These are phyloP conservation scores for Drosophila ezoana DNA, from an alignment of 2,888 invertebrate species.

Conservation along the genomic window DNA sequence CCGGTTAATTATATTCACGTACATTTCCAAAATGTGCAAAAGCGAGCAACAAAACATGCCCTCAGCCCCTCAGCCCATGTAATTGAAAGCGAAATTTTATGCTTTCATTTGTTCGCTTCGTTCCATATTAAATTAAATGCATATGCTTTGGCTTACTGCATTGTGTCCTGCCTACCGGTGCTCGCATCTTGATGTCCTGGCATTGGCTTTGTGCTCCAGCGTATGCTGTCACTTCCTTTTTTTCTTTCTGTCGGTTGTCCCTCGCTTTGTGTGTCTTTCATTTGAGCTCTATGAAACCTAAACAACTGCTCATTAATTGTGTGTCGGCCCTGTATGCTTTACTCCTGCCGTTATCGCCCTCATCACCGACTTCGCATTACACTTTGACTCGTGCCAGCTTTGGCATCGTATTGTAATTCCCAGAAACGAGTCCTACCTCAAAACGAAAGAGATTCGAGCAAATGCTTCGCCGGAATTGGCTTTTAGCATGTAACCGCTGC, in stretches of 20 bases:
- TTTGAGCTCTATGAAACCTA: conserved; percentile 25
- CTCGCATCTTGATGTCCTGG: conserved; percentile 14
- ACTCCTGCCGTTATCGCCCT: conserved; percentile 32
- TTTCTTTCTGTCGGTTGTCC: conserved; percentile 28
- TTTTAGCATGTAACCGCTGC: neutral
- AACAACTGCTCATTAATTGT: conserved; percentile 78
- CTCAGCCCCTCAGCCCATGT: conserved; percentile 18
- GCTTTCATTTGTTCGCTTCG: conserved; percentile 57
- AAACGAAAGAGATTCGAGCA: conserved; percentile 12
- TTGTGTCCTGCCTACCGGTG: conserved; percentile 9
- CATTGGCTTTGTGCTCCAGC: conserved; percentile 36
- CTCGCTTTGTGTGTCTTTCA: conserved; percentile 37
- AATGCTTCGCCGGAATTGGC: conserved; percentile 18
- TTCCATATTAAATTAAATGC: conserved; percentile 67
- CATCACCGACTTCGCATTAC: conserved; percentile 45
- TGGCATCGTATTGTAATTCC: conserved; percentile 31
- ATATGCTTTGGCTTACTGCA: conserved; percentile 59
- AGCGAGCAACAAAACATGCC: conserved; percentile 32
- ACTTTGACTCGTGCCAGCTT: conserved; percentile 73
- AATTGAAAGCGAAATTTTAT: conserved; percentile 82
- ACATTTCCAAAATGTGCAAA: conserved; percentile 69
- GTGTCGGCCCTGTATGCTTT: conserved; percentile 65
- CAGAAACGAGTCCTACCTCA: conserved; percentile 19
- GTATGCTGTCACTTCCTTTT: conserved; percentile 64
- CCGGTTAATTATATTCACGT: conserved; percentile 84